A percentile compares a stretch with the other conserved stretches of the same genome.
phyloP scores from a whole-genome alignment of 2,113 vertebrate genomes.

The Oceanodroma tethys region DNA sequence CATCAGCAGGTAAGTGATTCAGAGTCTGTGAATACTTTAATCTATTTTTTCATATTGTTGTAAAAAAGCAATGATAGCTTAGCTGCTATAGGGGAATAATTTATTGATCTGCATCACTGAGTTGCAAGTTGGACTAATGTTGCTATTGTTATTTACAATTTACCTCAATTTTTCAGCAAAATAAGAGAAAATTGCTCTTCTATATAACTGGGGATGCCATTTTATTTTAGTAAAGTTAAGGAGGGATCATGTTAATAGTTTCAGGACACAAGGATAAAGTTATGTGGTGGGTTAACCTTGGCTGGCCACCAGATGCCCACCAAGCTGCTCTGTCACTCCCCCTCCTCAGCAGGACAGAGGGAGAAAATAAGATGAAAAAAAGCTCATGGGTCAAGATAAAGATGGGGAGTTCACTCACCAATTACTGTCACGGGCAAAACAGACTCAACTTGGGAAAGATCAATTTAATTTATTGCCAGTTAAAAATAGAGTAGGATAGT shows the following conservation, averaged over 20 bases:
- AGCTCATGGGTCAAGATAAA: too few species aligned
- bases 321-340: too few species aligned
- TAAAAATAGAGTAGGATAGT: too few species aligned
- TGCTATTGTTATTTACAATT: background rate
- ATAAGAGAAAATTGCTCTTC: background rate
- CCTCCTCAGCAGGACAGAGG: too few species aligned
- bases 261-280: background rate
- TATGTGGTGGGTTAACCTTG: too few species aligned
- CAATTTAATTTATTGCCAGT: too few species aligned
- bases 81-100: background rate
- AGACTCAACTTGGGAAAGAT: too few species aligned
- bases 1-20: conserved; percentile 79
- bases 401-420: too few species aligned
- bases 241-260: background rate
- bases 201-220: background rate
- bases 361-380: too few species aligned
- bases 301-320: too few species aligned
- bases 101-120: background rate
- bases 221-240: background rate
- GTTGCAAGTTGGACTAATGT: background rate
- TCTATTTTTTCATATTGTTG: background rate
- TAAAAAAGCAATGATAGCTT: background rate
- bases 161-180: background rate
- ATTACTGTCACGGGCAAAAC: too few species aligned
- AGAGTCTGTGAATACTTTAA: background rate